Evolutionary conservation across 1,140 invertebrate species (phyloP).

Genomic region (Aphelinus certus): DNA sequence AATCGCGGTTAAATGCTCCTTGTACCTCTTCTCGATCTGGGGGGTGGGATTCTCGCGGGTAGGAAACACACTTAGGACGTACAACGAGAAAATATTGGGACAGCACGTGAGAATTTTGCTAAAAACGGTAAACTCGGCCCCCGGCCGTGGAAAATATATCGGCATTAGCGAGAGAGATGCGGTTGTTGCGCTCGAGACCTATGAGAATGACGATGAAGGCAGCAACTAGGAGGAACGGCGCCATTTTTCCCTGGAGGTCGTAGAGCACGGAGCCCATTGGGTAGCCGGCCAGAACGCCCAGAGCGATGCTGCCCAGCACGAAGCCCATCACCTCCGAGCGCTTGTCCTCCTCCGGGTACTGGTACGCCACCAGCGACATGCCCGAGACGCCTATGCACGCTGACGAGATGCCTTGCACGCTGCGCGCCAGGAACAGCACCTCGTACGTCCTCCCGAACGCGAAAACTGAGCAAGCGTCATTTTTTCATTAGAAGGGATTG

Average conservation of each 20-base stretch:
- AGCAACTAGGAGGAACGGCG: constrained; percentile 78
- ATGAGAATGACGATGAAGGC: constrained; percentile 70
- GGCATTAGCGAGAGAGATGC: no score
- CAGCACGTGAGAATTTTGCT: no score
- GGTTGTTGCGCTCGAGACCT: constrained; percentile 53
- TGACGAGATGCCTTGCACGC: constrained; percentile 87
- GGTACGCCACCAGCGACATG: constrained; percentile 71
- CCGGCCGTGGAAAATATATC: no score
- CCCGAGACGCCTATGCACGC: constrained; percentile 82
- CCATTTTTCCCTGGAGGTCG: constrained; percentile 77
- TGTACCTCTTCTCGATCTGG: no score
- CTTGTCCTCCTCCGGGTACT: constrained; percentile 69
- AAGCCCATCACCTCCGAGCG: constrained; percentile 79
- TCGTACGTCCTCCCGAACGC: constrained; percentile 82
- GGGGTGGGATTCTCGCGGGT: no score
- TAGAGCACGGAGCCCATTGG: constrained; percentile 81
- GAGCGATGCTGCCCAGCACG: constrained; percentile 80
- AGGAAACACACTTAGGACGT: no score
- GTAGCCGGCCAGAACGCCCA: constrained; percentile 83
- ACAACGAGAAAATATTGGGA: no score
- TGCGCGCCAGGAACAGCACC: constrained; percentile 80
- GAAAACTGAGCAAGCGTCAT: constrained; percentile 71
- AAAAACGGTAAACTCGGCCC: no score
- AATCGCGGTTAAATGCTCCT: no score
- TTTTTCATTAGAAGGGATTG: no score